Evolutionary conservation across 2,113 vertebrate genomes (phyloP).

Genomic region (Odontesthes bonariensis): DNA sequence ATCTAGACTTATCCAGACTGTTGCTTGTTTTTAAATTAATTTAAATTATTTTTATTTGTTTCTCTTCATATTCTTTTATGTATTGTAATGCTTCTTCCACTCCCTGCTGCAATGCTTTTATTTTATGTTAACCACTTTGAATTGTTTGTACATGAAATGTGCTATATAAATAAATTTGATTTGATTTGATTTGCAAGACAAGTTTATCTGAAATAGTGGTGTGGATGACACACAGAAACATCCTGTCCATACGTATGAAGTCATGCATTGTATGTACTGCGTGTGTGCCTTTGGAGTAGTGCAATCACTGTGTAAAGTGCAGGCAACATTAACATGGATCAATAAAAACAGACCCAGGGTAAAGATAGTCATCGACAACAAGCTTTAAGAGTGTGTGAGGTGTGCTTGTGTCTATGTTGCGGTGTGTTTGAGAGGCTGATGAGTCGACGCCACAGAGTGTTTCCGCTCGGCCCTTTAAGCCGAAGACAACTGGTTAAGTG

Average conservation of each 20-base stretch:
- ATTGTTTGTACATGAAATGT: too few relatives aligned
- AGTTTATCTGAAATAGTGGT: too few relatives aligned
- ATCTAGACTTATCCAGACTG: too few relatives aligned
- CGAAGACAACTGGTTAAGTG: constrained; percentile 77
- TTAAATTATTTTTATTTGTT: too few relatives aligned
- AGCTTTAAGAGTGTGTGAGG: constrained; percentile 28
- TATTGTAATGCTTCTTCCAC: too few relatives aligned
- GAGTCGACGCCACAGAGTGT: constrained; percentile 52
- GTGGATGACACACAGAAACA: background rate
- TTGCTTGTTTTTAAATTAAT: too few relatives aligned
- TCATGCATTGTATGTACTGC: background rate
- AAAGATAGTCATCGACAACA: constrained; percentile 52
- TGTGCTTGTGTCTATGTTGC: constrained; percentile 19
- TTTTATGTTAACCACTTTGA: too few relatives aligned
- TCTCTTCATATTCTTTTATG: too few relatives aligned
- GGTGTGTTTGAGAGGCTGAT: constrained; percentile 54
- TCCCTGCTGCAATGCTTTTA: too few relatives aligned
- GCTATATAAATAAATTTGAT: too few relatives aligned
- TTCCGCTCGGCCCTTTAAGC: constrained; percentile 57
- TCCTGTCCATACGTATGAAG: background rate
- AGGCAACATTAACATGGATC: constrained; percentile 39
- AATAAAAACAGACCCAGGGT: constrained; percentile 40
- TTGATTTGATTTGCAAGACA: too few relatives aligned
- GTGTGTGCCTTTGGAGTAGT: constrained; percentile 1
- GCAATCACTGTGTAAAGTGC: constrained; percentile 18